These are phyloP conservation scores for Acipenser transmontanus DNA, from an alignment of 2,797 vertebrate genomes.

Conservation along the genomic window DNA sequence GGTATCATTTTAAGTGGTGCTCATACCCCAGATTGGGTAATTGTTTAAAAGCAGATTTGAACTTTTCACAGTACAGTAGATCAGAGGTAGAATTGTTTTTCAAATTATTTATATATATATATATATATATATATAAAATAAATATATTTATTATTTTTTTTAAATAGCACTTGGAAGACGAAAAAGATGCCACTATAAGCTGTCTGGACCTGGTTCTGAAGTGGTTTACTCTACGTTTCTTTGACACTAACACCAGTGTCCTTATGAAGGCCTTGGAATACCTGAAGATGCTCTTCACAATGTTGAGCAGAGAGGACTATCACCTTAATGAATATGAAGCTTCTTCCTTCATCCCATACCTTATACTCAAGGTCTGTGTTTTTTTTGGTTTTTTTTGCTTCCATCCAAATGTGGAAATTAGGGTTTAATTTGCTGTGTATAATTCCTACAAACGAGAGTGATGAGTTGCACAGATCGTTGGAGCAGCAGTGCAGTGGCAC, in stretches of 20 bases:
- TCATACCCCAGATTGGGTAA: no score
- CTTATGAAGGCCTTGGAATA: conserved; percentile 95
- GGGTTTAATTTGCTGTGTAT: no score
- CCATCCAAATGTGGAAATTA: no score
- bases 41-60: no score
- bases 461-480: no score
- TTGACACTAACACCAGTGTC: conserved; percentile 95
- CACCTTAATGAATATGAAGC: conserved; percentile 92
- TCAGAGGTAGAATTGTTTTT: no score
- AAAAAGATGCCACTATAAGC: conserved; percentile 83
- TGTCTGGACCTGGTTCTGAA: conserved; percentile 92
- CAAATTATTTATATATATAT: no score
- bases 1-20: no score
- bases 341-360: conserved; percentile 88
- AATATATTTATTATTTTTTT: neutral
- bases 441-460: no score
- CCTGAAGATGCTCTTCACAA: conserved; percentile 82
- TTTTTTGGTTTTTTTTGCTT: neutral
- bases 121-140: no score
- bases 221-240: conserved; percentile 94
- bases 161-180: conserved; percentile 79
- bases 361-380: conserved; percentile 80
- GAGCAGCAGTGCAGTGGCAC: no score
- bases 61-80: no score
- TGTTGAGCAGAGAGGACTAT: conserved; percentile 82